A percentile compares a stretch with the other conserved stretches of the same genome.
These are phyloP conservation scores for Tor tambroides DNA, from an alignment of 2,113 vertebrate species.

Conservation along the genomic window DNA sequence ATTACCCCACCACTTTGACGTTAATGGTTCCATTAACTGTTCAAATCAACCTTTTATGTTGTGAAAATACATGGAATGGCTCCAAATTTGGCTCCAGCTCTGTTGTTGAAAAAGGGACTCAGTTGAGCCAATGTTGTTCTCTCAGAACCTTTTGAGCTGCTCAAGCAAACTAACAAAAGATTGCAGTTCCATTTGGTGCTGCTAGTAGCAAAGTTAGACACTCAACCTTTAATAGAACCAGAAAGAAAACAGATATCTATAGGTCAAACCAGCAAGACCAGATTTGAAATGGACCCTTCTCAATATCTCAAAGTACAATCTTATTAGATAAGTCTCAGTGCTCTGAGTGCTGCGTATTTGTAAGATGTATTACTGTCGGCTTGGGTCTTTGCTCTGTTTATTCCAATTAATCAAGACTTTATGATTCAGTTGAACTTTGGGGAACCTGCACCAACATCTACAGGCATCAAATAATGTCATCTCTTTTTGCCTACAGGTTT, in stretches of 20 bases:
- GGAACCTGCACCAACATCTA: neutral
- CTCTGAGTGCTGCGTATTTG: neutral
- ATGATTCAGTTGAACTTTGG: constrained; percentile 34
- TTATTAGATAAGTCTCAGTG: neutral
- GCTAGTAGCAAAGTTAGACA: neutral
- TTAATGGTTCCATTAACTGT: neutral
- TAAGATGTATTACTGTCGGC: neutral
- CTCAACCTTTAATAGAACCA: neutral
- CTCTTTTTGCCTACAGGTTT: constrained; percentile 50
- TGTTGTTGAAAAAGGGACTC: neutral
- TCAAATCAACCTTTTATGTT: neutral
- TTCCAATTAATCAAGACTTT: constrained; percentile 14
- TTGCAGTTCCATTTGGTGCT: neutral
- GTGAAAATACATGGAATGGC: neutral
- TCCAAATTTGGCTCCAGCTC: neutral
- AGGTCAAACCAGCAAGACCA: constrained; percentile 3
- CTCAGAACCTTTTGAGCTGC: neutral
- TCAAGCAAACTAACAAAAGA: neutral
- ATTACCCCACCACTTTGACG: too few relatives aligned
- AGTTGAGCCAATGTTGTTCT: neutral
- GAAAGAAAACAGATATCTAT: neutral
- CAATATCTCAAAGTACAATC: constrained; percentile 3
- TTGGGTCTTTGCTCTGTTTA: neutral
- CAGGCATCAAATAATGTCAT: constrained; percentile 24
- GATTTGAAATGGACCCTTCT: neutral